phyloP scores from a whole-genome alignment of 1,140 invertebrate genomes.

The Lordiphosa collinella region DNA sequence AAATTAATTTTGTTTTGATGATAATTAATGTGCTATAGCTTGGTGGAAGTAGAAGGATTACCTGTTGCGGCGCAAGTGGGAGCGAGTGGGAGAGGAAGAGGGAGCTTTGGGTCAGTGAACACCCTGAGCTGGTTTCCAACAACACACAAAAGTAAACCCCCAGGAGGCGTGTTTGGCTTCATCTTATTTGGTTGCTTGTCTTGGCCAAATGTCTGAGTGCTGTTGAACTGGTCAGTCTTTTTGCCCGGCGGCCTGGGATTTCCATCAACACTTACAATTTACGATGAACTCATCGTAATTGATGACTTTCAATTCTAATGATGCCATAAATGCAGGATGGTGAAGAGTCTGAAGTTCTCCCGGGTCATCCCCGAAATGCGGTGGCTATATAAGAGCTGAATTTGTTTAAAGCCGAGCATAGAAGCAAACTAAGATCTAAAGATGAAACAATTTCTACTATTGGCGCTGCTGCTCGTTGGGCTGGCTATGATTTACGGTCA shows the following conservation, averaged over 20 bases:
- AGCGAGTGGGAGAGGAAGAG: too few relatives aligned
- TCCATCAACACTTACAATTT: slow-evolving; percentile 29
- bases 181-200: background rate
- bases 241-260: slow-evolving; percentile 32
- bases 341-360: slow-evolving; percentile 6
- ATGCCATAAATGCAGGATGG: slow-evolving; percentile 31
- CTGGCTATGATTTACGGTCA: slow-evolving; percentile 25
- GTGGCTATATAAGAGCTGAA: slow-evolving; percentile 40
- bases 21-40: slow-evolving; percentile 15
- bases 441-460: slow-evolving; percentile 47
- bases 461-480: slow-evolving; percentile 13
- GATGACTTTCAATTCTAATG: slow-evolving; percentile 45
- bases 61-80: too few relatives aligned
- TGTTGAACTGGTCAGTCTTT: slow-evolving; percentile 9
- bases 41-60: too few relatives aligned
- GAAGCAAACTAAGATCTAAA: slow-evolving; percentile 34
- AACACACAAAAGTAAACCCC: slow-evolving; percentile 16
- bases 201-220: background rate
- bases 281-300: slow-evolving; percentile 53
- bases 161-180: slow-evolving; percentile 15
- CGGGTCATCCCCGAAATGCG: slow-evolving; percentile 33
- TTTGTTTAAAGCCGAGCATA: slow-evolving; percentile 7
- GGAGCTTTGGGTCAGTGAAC: slow-evolving; percentile 34
- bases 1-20: background rate
- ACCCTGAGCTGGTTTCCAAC: too few relatives aligned